Evolutionary conservation across 2,113 vertebrate species (phyloP).

Genomic region (Empidonax traillii): DNA sequence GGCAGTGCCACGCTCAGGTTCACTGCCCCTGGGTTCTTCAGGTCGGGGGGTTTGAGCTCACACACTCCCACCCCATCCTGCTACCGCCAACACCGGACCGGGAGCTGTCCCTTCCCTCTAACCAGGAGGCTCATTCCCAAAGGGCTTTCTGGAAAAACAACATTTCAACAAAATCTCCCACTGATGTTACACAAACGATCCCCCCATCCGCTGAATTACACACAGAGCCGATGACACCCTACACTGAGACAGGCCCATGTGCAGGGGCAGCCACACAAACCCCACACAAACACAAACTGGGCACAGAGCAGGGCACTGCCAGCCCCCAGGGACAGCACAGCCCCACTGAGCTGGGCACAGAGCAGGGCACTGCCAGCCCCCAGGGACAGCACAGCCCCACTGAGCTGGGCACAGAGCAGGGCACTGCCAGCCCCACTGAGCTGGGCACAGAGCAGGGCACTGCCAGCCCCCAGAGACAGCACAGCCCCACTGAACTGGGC

Average conservation of each 20-base stretch:
- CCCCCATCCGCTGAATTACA: not conserved
- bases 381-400: too few relatives aligned
- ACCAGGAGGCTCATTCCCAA: not conserved
- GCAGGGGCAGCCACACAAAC: not conserved
- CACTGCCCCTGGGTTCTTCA: not conserved
- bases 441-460: too few relatives aligned
- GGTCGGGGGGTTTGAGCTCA: not conserved
- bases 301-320: too few relatives aligned
- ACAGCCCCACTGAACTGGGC: too few relatives aligned
- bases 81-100: accelerated
- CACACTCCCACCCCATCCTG: not conserved
- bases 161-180: not conserved
- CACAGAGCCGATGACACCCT: too few relatives aligned
- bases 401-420: too few relatives aligned
- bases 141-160: not conserved
- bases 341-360: too few relatives aligned
- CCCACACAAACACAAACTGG: accelerated
- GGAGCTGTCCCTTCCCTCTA: accelerated
- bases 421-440: too few relatives aligned
- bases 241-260: accelerated
- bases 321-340: too few relatives aligned
- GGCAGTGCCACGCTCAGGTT: not conserved
- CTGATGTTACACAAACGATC: not conserved
- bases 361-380: too few relatives aligned
- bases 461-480: too few relatives aligned